Evolutionary conservation across 1,140 invertebrate genomes (phyloP), one percentile per base, ranked within the genome.

Genomic region (Apocrypta bakeri): DNA sequence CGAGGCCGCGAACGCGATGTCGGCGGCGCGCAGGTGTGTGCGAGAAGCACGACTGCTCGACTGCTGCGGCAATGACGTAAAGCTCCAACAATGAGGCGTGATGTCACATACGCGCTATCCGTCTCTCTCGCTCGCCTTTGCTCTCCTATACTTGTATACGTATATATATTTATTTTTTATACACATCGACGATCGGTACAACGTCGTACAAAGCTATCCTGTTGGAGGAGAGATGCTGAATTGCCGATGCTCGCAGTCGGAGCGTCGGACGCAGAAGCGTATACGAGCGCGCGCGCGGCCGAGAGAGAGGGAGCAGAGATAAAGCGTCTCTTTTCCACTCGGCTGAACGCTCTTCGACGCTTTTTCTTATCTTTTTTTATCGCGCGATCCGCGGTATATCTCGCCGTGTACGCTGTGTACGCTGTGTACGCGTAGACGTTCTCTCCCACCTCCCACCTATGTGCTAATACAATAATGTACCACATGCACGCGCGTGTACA

Each of bases 11-110:
- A 21, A 25, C 29, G 40, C 6, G 27, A 37, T 2, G 12, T 12
- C 21, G 21, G 42, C 2, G n/a, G 17, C 48, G n/a, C 31, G 69
- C 79, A 56, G 48, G 48, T 56, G 48, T 56, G 48, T 56, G 48
- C 48, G 48, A 56, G 48, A 56, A 21, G 48, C 48, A 7, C 48
- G 48, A 56, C 48, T 48, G 14, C 42, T 56, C 48, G 48, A 56
- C 48, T 48, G 14, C 42, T 56, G 66, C 69, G 80, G 48, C 24
- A 91, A 92, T 92, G 91, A 92, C 90, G 91, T 92, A 91, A 92
- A 91, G 90, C 88, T 91, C 90, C 88, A 92, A 92, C 91, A 92
- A 92, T 91, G 91, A 92, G 88, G 87, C 90, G 89, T 90, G 89
- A 90, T 90, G 89, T 90, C 89, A 90, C 88, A 89, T 56, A 11